These are phyloP conservation scores for Rotaria macrura DNA, from an alignment of 2,888 invertebrate genomes.

Conservation along the genomic window DNA sequence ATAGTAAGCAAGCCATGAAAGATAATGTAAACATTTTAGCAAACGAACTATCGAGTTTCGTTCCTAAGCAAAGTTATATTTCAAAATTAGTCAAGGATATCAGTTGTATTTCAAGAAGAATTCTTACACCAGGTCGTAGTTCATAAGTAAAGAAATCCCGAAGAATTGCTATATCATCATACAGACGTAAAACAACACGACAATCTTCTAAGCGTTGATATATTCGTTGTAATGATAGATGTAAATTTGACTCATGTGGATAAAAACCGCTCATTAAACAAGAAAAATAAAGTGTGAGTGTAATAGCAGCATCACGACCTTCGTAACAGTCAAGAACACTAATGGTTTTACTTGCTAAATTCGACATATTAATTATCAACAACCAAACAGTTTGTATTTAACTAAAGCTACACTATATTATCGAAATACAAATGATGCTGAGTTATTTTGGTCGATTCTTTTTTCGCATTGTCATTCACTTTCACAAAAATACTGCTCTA, in stretches of 20 bases:
- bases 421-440: no score
- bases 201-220: constrained; percentile 24
- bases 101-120: no score
- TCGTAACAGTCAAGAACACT: constrained; percentile 28
- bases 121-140: constrained; percentile 17
- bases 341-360: neutral
- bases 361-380: neutral
- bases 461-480: neutral
- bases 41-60: neutral
- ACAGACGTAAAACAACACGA: constrained; percentile 31
- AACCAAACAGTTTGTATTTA: no score
- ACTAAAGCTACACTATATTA: no score
- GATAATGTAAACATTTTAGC: neutral
- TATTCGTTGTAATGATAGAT: constrained; percentile 20
- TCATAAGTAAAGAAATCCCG: constrained; percentile 28
- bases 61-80: constrained; percentile 4
- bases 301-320: constrained; percentile 32
- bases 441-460: no score
- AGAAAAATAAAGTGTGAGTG: constrained; percentile 27
- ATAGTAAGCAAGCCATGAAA: constrained; percentile 30
- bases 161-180: constrained; percentile 27
- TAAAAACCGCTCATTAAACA: constrained; percentile 25
- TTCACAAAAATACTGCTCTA: neutral
- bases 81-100: no score
- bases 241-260: constrained; percentile 7